Evolutionary conservation across 53 echinoderm and acorn worm genomes (phyloP), one percentile per base, ranked within the genome.

Genomic region (Stichopus horrens): DNA sequence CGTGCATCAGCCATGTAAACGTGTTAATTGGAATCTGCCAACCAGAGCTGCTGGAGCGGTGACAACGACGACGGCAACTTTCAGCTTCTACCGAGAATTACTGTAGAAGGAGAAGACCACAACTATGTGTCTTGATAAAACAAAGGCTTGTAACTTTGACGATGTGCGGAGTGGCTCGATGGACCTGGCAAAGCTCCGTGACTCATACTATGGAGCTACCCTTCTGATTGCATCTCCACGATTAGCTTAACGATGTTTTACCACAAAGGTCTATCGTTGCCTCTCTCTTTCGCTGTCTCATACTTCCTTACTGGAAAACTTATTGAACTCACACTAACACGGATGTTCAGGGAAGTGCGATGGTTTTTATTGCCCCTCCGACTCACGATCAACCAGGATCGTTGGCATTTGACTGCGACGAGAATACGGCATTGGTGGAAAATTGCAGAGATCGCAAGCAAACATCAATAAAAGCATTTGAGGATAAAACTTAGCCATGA

Each of bases 1-100:
- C 58, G 81, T 81, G 81, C 81, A 54, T 58, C 81, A 81, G 54
- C 81, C 19, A 53, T 57, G 58, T 56, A 58, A 81, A 81, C 54
- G 21, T 81, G 81, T 58, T 81, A 81, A 81, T 81, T 81, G 81
- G 57, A 81, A 81, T n/a, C 18, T 20, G 71, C 18, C 18, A 18
- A 20, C n/a, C 71, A 10, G 16, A 13, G 63, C 14, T n/a, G 68
- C 68, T 6, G 68, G 6, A 6, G 18, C 21, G 71, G 19, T 5
- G 37, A 37, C 37, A 37, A 37, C 37, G 37, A 37, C 37, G 37
- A 37, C 37, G 37, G 37, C 37, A 37, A 37, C 37, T 37, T 37
- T 37, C 37, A 37, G 37, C 37, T 37, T 37, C 37, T 37, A 37
- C 37, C 37, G 2, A 0, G 37, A 37, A 37, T 37, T 37, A 37